Conservation (phyloP, 2,113 vertebrate species). For the Glaucomys volans region DNA sequence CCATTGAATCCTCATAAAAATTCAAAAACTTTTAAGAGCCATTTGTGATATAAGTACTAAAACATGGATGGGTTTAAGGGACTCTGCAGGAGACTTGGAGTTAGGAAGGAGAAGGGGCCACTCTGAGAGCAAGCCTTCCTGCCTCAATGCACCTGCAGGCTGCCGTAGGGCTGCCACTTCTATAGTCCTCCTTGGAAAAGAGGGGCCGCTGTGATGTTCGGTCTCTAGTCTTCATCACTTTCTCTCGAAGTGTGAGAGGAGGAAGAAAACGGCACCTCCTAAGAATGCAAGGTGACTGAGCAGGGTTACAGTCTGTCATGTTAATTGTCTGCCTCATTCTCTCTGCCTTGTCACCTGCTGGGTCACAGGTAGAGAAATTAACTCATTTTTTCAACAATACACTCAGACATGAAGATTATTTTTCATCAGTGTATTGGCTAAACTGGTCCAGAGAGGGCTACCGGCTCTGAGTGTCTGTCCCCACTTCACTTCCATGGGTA, state of each 20-base stretch:
- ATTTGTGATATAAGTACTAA: not conserved
- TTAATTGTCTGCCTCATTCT: not conserved
- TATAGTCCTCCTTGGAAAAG: not conserved
- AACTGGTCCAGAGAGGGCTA: too few relatives aligned
- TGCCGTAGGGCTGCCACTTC: rapidly evolving
- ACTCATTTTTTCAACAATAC: not conserved
- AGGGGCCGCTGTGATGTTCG: rapidly evolving
- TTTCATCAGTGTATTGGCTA: not conserved
- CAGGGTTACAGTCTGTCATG: rapidly evolving
- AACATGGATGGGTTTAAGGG: not conserved
- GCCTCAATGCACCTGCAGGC: rapidly evolving
- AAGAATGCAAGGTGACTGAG: not conserved
- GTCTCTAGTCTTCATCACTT: rapidly evolving
- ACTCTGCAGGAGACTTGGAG: not conserved
- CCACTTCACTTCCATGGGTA: not conserved
- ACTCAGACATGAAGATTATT: not conserved
- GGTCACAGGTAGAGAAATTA: not conserved
- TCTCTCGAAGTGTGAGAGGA: not conserved
- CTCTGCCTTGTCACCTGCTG: not conserved
- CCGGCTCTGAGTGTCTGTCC: too few relatives aligned
- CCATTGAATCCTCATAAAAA: not conserved
- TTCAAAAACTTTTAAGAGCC: not conserved
- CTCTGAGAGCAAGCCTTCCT: too few relatives aligned
- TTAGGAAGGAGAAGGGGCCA: not conserved
- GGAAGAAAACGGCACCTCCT: too few relatives aligned